Evolutionary conservation across 2,888 invertebrate genomes (phyloP).

Genomic region (Teleiodes luculella): DNA sequence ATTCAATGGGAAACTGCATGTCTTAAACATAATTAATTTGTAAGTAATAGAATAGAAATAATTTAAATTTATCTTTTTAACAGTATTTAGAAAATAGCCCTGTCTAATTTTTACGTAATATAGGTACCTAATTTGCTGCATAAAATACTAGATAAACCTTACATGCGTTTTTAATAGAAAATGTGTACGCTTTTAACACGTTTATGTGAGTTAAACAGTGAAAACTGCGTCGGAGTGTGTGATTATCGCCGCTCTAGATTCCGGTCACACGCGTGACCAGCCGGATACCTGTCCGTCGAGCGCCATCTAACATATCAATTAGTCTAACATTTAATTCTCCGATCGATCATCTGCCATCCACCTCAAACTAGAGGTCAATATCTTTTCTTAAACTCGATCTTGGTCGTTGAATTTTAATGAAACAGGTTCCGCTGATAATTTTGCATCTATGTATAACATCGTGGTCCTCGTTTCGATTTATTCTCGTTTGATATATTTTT

Average conservation of each 20-base stretch:
- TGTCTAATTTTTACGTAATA: no score
- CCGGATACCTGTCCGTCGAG: constrained; percentile 47
- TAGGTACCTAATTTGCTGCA: no score
- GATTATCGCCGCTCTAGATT: constrained; percentile 40
- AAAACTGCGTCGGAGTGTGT: constrained; percentile 18
- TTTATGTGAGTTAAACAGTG: constrained; percentile 15
- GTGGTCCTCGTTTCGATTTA: constrained; percentile 26
- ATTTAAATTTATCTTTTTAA: no score
- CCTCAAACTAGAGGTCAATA: constrained; percentile 64
- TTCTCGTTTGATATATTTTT: constrained; percentile 26
- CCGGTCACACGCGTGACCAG: constrained; percentile 36
- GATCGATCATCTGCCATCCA: constrained; percentile 71
- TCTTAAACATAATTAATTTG: no score
- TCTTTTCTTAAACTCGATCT: constrained; percentile 61
- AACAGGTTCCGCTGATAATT: constrained; percentile 54
- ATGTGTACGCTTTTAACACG: constrained; percentile 5
- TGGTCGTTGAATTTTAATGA: constrained; percentile 56
- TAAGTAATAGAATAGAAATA: no score
- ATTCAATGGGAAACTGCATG: no score
- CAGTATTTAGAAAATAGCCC: no score
- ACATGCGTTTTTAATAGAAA: constrained; percentile 2
- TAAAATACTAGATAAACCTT: no score
- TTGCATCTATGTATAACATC: constrained; percentile 29
- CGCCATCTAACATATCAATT: constrained; percentile 64
- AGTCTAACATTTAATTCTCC: constrained; percentile 51